Conservation (phyloP, 2,888 invertebrate species). For the Leptopilina syphax region DNA sequence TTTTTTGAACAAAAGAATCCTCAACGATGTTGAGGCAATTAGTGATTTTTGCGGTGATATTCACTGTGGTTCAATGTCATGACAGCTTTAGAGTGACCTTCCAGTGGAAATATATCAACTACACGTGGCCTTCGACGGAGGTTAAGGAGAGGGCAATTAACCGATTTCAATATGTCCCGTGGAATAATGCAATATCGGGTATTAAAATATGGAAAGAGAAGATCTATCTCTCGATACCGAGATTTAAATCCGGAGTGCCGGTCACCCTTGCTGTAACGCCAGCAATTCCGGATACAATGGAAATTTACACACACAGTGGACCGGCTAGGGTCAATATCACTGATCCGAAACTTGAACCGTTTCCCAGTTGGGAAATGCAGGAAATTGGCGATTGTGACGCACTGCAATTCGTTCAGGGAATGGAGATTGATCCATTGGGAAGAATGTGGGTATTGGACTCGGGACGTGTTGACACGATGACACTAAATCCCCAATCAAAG, state of each 20-base stretch:
- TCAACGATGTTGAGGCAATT: slow-evolving; percentile 45
- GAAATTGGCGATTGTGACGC: slow-evolving; percentile 82
- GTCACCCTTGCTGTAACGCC: slow-evolving; percentile 82
- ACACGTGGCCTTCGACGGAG: slow-evolving; percentile 82
- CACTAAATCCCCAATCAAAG: slow-evolving; percentile 71
- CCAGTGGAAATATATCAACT: slow-evolving; percentile 85
- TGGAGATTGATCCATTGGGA: slow-evolving; percentile 84
- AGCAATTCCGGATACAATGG: slow-evolving; percentile 75
- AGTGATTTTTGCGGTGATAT: slow-evolving; percentile 44
- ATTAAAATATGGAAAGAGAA: slow-evolving; percentile 83
- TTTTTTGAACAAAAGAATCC: background rate
- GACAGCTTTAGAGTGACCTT: slow-evolving; percentile 83
- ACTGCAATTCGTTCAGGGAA: slow-evolving; percentile 85
- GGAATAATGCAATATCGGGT: slow-evolving; percentile 83
- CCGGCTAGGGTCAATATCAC: slow-evolving; percentile 72
- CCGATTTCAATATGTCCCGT: slow-evolving; percentile 81
- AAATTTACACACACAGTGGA: slow-evolving; percentile 69
- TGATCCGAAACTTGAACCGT: slow-evolving; percentile 81
- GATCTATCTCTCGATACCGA: slow-evolving; percentile 83
- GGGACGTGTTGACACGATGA: slow-evolving; percentile 82
- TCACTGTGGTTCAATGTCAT: slow-evolving; percentile 50
- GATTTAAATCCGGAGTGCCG: slow-evolving; percentile 84
- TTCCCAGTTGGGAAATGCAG: slow-evolving; percentile 85
- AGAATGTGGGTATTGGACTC: slow-evolving; percentile 79
- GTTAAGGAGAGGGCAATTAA: slow-evolving; percentile 78